Evolutionary conservation across 2,797 vertebrate genomes (phyloP), one percentile per base, ranked within the genome.

Genomic region (Crocidura indochinensis): DNA sequence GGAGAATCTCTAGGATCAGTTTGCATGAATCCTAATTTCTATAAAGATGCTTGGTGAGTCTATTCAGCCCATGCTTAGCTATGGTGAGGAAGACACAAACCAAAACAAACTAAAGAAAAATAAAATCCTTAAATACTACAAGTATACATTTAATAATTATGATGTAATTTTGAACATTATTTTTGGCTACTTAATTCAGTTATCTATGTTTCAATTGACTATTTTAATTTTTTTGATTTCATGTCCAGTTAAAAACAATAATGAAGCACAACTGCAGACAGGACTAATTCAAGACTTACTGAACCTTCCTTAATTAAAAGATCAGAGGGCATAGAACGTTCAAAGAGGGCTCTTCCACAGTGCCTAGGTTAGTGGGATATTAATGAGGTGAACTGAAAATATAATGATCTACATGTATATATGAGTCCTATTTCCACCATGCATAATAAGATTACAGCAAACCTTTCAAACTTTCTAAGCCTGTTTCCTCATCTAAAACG

Each of bases 101-200:
- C 81, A 56, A 83, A 47, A 44, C 10, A 53, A 85, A 24, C 76
- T 49, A 60, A 77, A 71, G 22, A 56, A 80, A 6, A 73, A 79
- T 51, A 44, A 67, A 53, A 53, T n/a, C 24, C 19, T 69, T 56
- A 81, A 74, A 90, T 47, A 49, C 80, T 64, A 38, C 56, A 62
- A 72, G 27, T 29, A 38, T 38, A 11, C 5, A 10, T 47, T 72
- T 19, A 14, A 24, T 81, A 46, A 47, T 27, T 31, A 47, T 29
- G 51, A n/a, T 73, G 51, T 17, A 14, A n/a, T 80, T 92, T 92
- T 90, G 31, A 69, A 19, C 22, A 46, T 71, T 15, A 91, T 49
- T 31, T 91, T 60, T 81, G 88, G 31, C 49, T 65, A 24, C 27
- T 26, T 15, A 74, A 0, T 60, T 82, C 29, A 53, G 1, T 53